A percentile compares a stretch with the other conserved stretches of the same genome.
Conservation (phyloP, 2,113 vertebrate genomes). For the Anas platyrhynchos region DNA sequence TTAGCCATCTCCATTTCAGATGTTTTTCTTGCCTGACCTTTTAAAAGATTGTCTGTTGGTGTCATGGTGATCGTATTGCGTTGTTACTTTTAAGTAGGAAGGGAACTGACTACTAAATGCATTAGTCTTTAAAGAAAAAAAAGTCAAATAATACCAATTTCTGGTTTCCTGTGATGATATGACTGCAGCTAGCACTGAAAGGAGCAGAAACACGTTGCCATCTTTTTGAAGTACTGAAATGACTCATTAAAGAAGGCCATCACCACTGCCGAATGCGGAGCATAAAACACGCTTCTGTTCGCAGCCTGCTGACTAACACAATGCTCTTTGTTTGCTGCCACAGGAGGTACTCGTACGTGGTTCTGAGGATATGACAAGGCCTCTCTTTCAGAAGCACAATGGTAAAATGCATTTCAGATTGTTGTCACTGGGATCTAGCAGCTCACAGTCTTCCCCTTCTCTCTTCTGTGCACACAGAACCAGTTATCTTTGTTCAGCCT, state of each 20-base stretch:
- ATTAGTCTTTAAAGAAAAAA: not conserved
- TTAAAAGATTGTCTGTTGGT: not conserved
- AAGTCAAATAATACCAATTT: not conserved
- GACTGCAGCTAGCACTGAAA: conserved; percentile 27
- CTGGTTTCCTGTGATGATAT: not conserved
- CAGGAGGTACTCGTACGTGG: not conserved
- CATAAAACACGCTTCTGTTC: not conserved
- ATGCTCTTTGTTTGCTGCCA: conserved; percentile 39
- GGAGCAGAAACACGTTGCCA: not conserved
- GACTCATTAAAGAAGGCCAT: conserved; percentile 9
- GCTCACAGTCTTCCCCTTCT: not conserved
- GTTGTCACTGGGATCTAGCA: not conserved
- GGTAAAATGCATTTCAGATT: conserved; percentile 26
- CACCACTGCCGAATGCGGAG: not conserved
- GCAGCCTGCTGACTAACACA: conserved; percentile 23
- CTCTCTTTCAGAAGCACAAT: conserved; percentile 35
- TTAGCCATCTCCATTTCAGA: not conserved
- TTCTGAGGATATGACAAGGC: not conserved
- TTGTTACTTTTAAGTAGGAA: not conserved
- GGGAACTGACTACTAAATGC: not conserved
- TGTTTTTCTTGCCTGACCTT: conserved; percentile 4
- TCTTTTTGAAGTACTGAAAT: conserved; percentile 21
- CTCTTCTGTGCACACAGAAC: not conserved
- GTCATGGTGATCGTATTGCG: not conserved
- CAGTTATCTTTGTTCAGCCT: not conserved